Conservation (phyloP, 2,888 invertebrate species). For the Plutella xylostella region DNA sequence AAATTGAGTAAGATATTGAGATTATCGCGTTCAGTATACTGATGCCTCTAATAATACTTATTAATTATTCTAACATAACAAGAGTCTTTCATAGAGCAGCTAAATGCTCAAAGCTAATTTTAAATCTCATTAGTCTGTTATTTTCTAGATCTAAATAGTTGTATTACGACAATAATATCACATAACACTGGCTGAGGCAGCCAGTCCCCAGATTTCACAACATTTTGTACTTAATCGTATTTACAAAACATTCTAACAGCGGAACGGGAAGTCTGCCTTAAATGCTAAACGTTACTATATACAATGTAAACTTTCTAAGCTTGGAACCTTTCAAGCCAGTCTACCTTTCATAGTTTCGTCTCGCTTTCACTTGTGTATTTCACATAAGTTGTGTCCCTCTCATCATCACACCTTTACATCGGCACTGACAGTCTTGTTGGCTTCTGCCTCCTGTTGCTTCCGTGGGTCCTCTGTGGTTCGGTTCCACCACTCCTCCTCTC, state of each 20-base stretch:
- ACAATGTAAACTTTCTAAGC: too few relatives aligned
- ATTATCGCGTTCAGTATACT: too few relatives aligned
- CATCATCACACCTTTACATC: conserved; percentile 40
- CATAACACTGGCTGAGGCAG: conserved; percentile 43
- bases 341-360: too few relatives aligned
- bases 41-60: too few relatives aligned
- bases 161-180: conserved; percentile 29
- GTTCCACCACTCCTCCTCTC: conserved; percentile 85
- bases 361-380: neutral
- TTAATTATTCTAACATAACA: too few relatives aligned
- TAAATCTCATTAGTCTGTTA: conserved; percentile 1
- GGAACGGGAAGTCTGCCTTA: too few relatives aligned
- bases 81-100: too few relatives aligned
- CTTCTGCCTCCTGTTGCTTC: conserved; percentile 4
- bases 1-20: too few relatives aligned
- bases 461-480: conserved; percentile 44
- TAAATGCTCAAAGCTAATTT: too few relatives aligned
- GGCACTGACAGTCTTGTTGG: conserved; percentile 31
- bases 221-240: neutral
- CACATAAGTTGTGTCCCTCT: neutral
- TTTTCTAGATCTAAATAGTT: neutral
- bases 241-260: too few relatives aligned
- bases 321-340: too few relatives aligned
- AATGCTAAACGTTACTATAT: too few relatives aligned
- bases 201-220: neutral